phyloP scores from a whole-genome alignment of 64 coral and sea anemone species.

The Porites australiensis region DNA sequence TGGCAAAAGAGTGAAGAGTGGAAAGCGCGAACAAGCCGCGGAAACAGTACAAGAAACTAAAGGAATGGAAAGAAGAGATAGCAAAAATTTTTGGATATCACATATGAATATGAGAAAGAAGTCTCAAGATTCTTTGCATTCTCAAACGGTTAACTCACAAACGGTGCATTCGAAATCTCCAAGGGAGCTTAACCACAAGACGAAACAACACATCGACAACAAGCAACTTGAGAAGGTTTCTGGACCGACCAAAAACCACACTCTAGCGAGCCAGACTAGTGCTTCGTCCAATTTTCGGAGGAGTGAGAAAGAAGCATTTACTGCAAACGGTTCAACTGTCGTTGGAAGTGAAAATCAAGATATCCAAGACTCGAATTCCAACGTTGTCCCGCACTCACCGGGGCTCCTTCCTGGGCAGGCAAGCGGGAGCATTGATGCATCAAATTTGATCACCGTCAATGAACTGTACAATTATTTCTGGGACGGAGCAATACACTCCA shows the following conservation, averaged over 20 bases:
- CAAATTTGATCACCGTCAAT: conserved; percentile 59
- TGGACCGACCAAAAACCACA: background rate
- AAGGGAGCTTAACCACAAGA: background rate
- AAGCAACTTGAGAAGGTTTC: background rate
- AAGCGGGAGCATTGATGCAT: conserved; percentile 46
- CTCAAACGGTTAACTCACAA: background rate
- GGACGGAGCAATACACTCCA: conserved; percentile 83
- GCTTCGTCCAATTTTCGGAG: background rate
- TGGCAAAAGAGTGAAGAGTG: background rate
- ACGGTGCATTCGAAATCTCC: background rate
- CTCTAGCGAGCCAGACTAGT: background rate
- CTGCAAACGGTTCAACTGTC: background rate
- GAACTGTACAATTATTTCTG: conserved; percentile 96
- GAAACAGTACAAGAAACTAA: background rate
- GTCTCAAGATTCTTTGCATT: background rate
- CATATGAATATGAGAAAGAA: conserved; percentile 53
- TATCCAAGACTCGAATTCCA: conserved; percentile 35
- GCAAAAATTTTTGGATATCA: conserved; percentile 87
- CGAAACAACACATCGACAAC: conserved; percentile 20
- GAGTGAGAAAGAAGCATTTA: background rate
- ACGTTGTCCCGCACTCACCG: conserved; percentile 41
- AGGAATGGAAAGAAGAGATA: conserved; percentile 75
- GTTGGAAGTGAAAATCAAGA: background rate
- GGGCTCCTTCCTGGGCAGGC: conserved; percentile 25
- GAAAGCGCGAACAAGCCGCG: background rate